Base-by-base conservation (phyloP, 1,140 invertebrate genomes). In the Lepidurus packardi region DNA sequence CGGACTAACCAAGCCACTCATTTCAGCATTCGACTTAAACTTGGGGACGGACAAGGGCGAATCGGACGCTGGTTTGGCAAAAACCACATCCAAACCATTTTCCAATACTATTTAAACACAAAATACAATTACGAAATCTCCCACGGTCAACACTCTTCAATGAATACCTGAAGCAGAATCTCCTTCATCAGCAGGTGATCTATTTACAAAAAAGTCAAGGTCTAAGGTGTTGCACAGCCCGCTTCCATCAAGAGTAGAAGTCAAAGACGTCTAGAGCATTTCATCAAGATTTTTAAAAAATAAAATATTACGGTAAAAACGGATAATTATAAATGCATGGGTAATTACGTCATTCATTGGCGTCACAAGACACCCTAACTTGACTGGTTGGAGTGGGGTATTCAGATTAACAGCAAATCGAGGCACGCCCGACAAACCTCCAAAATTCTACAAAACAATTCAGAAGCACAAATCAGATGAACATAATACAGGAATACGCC, bases 31-130 rank as follows among this genome's bases (percentile, higher is more conserved):
- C 53, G 53, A 21, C 16, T 21, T 65, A 7, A 65, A 65, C 53
- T 65, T 65, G 9, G 53, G 53, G 53, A 65, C 53, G 53, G 53
- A 65, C 53, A 65, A 65, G 13, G 53, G 53, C 53, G 53, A 65
- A 0, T 65, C 21, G 53, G 53, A 65, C 8, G 53, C 3, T n/a
- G 53, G 53, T 65, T 65, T 65, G 16, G 53, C 53, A 16, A 65
- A 65, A 65, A 65, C 13, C 53, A 65, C 53, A 65, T 65, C 53
- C 53, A 65, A 65, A 16, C 21, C 21, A 65, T 65, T 65, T 16
- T 65, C 53, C 6, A 16, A 13, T 16, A 65, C 53, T 65, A 65
- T 16, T 1, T 65, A 65, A 65, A 65, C 6, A 34, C 34, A 65
- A 21, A 47, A 47, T 47, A 11, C 10, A 11, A 47, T 47, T 47